These are phyloP conservation scores for Eubucco bourcierii DNA, from an alignment of 2,113 vertebrate species.

Conservation along the genomic window DNA sequence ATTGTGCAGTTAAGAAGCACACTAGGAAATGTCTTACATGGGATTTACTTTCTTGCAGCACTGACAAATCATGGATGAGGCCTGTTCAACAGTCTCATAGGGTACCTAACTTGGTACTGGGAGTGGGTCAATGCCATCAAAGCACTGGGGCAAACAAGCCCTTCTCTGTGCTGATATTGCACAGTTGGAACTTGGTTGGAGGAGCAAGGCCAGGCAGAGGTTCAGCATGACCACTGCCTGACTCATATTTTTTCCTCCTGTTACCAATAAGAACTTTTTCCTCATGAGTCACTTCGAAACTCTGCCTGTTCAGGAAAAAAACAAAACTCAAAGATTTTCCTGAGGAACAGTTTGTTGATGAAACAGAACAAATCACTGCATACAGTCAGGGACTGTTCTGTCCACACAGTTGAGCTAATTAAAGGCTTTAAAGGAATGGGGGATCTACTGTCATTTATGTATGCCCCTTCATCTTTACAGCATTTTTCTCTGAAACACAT, in stretches of 20 bases:
- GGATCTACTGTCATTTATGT: neutral
- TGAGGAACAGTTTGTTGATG: slow-evolving; percentile 9
- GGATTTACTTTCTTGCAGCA: neutral
- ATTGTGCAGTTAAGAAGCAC: neutral
- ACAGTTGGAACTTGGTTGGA: neutral
- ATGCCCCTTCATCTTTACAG: neutral
- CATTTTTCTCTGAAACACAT: neutral
- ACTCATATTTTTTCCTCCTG: slow-evolving; percentile 60
- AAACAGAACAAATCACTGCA: neutral
- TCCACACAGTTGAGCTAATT: neutral
- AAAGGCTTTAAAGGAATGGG: neutral
- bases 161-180: slow-evolving; percentile 28
- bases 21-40: fast-evolving
- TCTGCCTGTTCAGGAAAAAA: neutral
- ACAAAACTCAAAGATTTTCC: slow-evolving; percentile 7
- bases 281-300: slow-evolving; percentile 60
- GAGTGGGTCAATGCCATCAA: neutral
- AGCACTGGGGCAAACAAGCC: neutral
- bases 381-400: neutral
- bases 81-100: neutral
- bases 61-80: neutral
- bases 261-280: slow-evolving; percentile 66
- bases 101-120: fast-evolving
- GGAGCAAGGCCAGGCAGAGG: slow-evolving; percentile 26
- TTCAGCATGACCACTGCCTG: slow-evolving; percentile 52